Evolutionary conservation across 2,888 invertebrate species (phyloP), one percentile per base, ranked within the genome.

Genomic region (Drosophila hamatofila): DNA sequence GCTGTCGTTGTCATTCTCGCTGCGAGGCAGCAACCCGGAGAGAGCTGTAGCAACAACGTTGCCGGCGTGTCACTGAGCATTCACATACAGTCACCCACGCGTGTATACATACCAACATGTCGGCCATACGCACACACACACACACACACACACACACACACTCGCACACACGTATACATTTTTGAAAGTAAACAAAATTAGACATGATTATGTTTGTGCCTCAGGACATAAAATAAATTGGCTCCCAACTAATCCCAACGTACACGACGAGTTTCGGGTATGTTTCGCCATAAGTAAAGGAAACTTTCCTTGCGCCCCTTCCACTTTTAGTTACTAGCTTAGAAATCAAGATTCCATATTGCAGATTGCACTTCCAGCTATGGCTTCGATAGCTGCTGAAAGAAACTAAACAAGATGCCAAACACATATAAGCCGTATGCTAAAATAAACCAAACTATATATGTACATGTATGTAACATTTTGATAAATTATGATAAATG

Each of bases 161-260:
- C 88, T 84, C 85, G 73, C 85, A 85, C 83, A 84, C 9, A 25
- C 4, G 3, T 27, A 48, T 27, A 12, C 18, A 18, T 87, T 89
- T 87, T 88, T 81, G 84, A 81, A 86, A 84, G 83, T 88, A 90
- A 89, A 88, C 90, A 90, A 88, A 89, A 88, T 88, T 88, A 88
- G 88, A 88, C 77, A 85, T 88, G 88, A 89, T 88, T 86, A 89
- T 89, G 86, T 90, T 90, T 89, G 88, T 86, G 86, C 76, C 78
- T 78, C 63, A 78, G 80, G 84, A 76, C 89, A 90, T 90, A 86
- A 87, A 87, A 87, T 89, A 87, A 87, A 87, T 87, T 87, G 89
- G 88, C 87, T 89, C 76, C 87, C 73, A 83, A 89, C 87, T 85
- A 87, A 87, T 89, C 85, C 85, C 83, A 73, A 67, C 65, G 66